Conservation (phyloP, 1,140 invertebrate genomes). For the Araneus ventricosus region DNA sequence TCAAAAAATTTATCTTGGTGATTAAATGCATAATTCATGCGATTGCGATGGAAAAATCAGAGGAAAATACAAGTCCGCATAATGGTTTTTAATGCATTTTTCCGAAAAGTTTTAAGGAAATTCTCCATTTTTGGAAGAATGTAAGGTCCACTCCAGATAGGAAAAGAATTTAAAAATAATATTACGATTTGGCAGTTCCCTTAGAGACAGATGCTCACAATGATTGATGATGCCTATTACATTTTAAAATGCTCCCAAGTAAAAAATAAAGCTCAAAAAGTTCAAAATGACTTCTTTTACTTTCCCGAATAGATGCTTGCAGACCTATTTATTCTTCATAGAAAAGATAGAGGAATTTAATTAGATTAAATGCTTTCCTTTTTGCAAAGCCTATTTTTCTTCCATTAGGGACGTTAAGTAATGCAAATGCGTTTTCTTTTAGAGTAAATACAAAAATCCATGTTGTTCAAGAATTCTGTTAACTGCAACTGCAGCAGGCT, state of each 20-base stretch:
- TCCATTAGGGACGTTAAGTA: not conserved
- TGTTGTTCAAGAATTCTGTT: too few species aligned
- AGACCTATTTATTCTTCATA: not conserved
- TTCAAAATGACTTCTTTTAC: constrained; percentile 6
- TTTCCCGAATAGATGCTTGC: not conserved
- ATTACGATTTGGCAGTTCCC: constrained; percentile 4
- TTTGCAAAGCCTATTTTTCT: not conserved
- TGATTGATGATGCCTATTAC: constrained; percentile 52
- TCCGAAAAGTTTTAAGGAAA: not conserved
- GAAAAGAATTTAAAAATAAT: constrained; percentile 29
- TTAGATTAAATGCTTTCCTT: not conserved
- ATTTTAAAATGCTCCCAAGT: constrained; percentile 1
- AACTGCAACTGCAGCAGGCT: too few species aligned
- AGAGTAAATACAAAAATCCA: too few species aligned
- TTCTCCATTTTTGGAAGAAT: not conserved
- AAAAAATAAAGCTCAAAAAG: not conserved
- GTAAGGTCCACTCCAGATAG: not conserved
- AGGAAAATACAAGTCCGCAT: too few species aligned
- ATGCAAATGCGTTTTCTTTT: too few species aligned
- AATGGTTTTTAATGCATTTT: too few species aligned
- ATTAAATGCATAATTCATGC: too few species aligned
- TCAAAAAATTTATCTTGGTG: too few species aligned
- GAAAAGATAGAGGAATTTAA: not conserved
- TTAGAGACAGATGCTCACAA: not conserved
- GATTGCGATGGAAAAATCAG: too few species aligned